Evolutionary conservation across 2,888 invertebrate genomes (phyloP).

Genomic region (Panorpa germanica): DNA sequence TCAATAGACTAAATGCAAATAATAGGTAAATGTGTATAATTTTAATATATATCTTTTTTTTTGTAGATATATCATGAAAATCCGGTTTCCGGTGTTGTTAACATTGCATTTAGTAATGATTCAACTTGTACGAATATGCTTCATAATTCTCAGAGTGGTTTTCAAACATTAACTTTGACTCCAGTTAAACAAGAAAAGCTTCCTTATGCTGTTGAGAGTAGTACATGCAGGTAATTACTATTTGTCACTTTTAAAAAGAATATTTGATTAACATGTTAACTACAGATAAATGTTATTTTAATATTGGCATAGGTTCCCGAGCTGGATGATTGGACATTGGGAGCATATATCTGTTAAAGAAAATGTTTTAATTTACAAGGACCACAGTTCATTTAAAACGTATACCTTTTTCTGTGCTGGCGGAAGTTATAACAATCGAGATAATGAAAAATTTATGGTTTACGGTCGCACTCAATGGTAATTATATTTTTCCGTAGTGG

Average conservation of each 20-base stretch:
- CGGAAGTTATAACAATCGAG: slow-evolving; percentile 14
- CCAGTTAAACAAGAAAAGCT: slow-evolving; percentile 20
- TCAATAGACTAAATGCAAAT: slow-evolving; percentile 8
- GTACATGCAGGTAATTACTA: slow-evolving; percentile 19
- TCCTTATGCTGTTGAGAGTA: slow-evolving; percentile 21
- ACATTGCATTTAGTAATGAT: slow-evolving; percentile 39
- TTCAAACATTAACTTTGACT: slow-evolving; percentile 32
- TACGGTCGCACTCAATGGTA: slow-evolving; percentile 34
- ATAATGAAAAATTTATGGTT: slow-evolving; percentile 26
- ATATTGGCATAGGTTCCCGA: slow-evolving; percentile 28
- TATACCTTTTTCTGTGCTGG: slow-evolving; percentile 29
- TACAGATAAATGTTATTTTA: slow-evolving; percentile 6
- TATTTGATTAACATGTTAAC: slow-evolving; percentile 3
- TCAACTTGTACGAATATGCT: slow-evolving; percentile 38
- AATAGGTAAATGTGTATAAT: slow-evolving; percentile 5
- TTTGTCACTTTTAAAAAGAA: slow-evolving; percentile 9
- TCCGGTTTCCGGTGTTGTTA: slow-evolving; percentile 28
- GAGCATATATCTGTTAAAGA: slow-evolving; percentile 30
- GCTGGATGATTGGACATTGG: slow-evolving; percentile 43
- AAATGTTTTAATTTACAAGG: slow-evolving; percentile 27
- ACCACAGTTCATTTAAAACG: slow-evolving; percentile 29
- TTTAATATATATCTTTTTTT: slow-evolving; percentile 9
- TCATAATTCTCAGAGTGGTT: slow-evolving; percentile 31
- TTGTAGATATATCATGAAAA: slow-evolving; percentile 29
- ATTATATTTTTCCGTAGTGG: slow-evolving; percentile 14